Base-by-base conservation (phyloP, 1,140 invertebrate species). In the Coenobita brevimanus region DNA sequence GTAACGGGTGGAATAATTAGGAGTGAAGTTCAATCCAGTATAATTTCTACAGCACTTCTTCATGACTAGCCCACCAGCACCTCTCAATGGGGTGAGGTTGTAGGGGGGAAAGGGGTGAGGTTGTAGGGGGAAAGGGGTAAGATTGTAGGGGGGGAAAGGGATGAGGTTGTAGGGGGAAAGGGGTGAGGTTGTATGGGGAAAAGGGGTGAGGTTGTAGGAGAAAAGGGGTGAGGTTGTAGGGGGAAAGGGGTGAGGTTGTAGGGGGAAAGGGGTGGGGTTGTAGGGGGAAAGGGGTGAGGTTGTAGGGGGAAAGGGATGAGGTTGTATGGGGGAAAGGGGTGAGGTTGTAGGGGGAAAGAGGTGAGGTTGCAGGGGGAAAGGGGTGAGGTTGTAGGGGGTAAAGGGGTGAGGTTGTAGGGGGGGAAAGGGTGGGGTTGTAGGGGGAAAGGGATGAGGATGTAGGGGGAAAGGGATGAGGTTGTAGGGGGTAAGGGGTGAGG, bases 391-490 rank as follows among this genome's bases (percentile, higher is more conserved):
- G 54, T 13, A 57, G 54, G n/a, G 54, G n/a, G n/a, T n/a, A n/a
- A n/a, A n/a, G n/a, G n/a, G n/a, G n/a, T n/a, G n/a, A n/a, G n/a
- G n/a, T n/a, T n/a, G n/a, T n/a, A n/a, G n/a, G n/a, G 54, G 54
- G n/a, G 54, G 54, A 57, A n/a, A n/a, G 54, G 13, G n/a, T 13
- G 54, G 54, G n/a, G n/a, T n/a, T n/a, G n/a, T n/a, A n/a, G 54
- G 54, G n/a, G 54, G 54, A 57, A n/a, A 57, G n/a, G 54, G 54
- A 57, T 10, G 54, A 57, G 10, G n/a, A 57, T 57, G 13, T 13
- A 57, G 54, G 54, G n/a, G 54, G 54, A n/a, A n/a, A 57, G n/a
- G n/a, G 54, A 57, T 57, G 54, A n/a, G n/a, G n/a, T n/a, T n/a
- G n/a, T n/a, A n/a, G 54, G 54, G n/a, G 54, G 54, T 13, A n/a